Evolutionary conservation across 2,113 vertebrate genomes (phyloP), one percentile per base, ranked within the genome.

Genomic region (Crotalus viridis): DNA sequence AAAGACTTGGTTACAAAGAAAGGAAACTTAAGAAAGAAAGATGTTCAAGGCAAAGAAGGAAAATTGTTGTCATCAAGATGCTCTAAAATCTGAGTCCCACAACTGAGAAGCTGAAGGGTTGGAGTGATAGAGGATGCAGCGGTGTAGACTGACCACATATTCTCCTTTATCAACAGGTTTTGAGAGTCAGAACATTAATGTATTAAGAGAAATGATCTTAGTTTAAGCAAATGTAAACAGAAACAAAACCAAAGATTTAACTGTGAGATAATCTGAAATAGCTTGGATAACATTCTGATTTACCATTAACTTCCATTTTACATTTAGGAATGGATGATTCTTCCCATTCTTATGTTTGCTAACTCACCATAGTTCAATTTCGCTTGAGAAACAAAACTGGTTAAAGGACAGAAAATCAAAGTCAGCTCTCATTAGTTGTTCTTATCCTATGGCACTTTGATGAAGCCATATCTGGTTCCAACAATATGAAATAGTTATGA

Each of bases 351-450:
- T 9, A 51, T 91, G 46, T 86, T 87, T 91, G 54, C 81, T 86
- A 57, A 22, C 13, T n/a, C 15, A 91, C 51, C 46, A 86, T 59
- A 86, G 81, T 48, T 43, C 90, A 86, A 8, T 87, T 86, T 59
- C 90, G 87, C 90, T 59, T 26, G 81, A 87, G 90, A 43, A 91
- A 87, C 15, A 86, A 59, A 87, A 86, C 24, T 43, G 39, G 59
- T 48, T 86, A 55, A 91, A 91, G 81, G 48, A 15, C n/a, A 56
- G 33, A 56, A 85, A 48, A 91, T 87, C 85, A 91, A 61, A 91
- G 81, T 10, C 54, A 87, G 10, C 85, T 91, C 85, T 91, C 85
- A 91, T 91, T 86, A 91, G 28, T 28, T 57, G 43, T n/a, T 91
- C 39, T 87, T 57, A 39, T 91, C 43, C 90, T n/a, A 46, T 87